A percentile compares a stretch with the other conserved stretches of the same genome.
These are phyloP conservation scores for Cinclus mexicanus DNA, from an alignment of 2,113 vertebrate genomes.

Conservation along the genomic window DNA sequence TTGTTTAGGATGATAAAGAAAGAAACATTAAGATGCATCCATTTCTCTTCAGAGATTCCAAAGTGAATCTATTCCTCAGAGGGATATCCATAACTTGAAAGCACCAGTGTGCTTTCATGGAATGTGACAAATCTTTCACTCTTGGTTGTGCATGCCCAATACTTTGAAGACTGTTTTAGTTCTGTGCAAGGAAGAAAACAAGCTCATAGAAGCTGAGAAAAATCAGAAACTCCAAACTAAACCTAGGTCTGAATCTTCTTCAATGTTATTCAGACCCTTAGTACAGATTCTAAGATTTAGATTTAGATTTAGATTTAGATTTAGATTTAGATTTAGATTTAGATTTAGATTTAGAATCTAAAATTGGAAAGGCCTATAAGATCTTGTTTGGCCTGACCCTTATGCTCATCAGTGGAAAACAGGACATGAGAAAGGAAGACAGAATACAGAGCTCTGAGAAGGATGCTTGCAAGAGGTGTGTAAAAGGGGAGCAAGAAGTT, in stretches of 20 bases:
- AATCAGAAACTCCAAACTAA: background rate
- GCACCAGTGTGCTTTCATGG: background rate
- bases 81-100: background rate
- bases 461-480: background rate
- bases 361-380: background rate
- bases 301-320: too few species aligned
- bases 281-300: background rate
- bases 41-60: background rate
- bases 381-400: background rate
- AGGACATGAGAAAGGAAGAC: background rate
- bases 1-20: background rate
- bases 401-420: background rate
- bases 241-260: background rate
- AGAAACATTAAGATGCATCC: background rate
- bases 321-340: background rate
- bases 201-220: background rate
- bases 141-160: background rate
- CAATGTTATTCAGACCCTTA: background rate
- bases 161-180: background rate
- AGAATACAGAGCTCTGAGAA: background rate
- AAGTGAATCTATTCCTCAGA: background rate
- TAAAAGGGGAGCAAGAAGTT: background rate
- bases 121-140: background rate
- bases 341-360: background rate
- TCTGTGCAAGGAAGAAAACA: background rate